Percentiles rank a stretch among this genome's conserved stretches.
phyloP scores from a whole-genome alignment of 2,888 invertebrate genomes.

The Sinodicranocentrus sp. region DNA sequence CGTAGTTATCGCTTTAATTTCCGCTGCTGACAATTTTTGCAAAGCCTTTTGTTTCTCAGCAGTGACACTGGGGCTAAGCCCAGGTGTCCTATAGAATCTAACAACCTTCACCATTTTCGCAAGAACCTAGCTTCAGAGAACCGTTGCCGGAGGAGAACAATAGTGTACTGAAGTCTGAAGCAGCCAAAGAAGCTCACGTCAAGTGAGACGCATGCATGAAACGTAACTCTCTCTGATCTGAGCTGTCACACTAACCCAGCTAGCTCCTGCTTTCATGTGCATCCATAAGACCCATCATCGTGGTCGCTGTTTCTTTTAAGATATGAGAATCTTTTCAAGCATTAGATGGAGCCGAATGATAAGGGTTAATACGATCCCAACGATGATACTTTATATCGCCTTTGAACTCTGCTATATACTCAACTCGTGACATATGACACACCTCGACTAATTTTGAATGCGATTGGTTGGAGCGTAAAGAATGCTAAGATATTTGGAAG shows the following conservation, averaged over 20 bases:
- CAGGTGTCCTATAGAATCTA: slow-evolving; percentile 77
- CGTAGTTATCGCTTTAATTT: slow-evolving; percentile 82
- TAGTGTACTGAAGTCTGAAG: background rate
- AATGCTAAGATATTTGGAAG: background rate
- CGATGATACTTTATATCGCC: background rate
- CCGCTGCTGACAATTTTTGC: slow-evolving; percentile 70
- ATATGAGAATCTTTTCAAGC: background rate
- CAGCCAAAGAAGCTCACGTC: background rate
- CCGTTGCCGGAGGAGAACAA: background rate
- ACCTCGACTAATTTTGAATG: slow-evolving; percentile 8
- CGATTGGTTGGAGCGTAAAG: slow-evolving; percentile 21
- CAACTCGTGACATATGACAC: slow-evolving; percentile 43
- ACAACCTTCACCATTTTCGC: slow-evolving; percentile 73
- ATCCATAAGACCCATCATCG: too few species aligned
- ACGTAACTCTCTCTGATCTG: background rate
- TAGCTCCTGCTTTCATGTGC: too few species aligned
- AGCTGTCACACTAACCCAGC: background rate
- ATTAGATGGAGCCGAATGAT: background rate
- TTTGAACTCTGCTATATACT: slow-evolving; percentile 31
- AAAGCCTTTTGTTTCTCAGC: slow-evolving; percentile 76
- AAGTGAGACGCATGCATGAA: background rate
- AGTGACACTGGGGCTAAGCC: slow-evolving; percentile 77
- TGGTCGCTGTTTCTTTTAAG: too few species aligned
- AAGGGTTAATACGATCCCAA: background rate
- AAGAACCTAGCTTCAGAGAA: background rate